Base-by-base conservation (phyloP, 2,888 invertebrate genomes). In the Ommatoiulus sabulosus region DNA sequence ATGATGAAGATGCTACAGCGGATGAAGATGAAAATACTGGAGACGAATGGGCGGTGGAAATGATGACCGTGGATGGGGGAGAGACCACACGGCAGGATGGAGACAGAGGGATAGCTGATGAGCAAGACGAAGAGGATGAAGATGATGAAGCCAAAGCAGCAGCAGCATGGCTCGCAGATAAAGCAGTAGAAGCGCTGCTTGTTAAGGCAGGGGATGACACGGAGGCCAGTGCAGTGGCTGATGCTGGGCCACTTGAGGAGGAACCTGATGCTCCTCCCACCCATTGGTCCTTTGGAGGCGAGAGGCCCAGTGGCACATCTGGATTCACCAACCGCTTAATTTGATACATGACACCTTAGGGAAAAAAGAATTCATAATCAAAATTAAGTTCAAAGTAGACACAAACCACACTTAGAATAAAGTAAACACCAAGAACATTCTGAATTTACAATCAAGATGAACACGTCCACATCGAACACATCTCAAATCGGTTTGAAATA, bases 281-380 rank as follows among this genome's bases (percentile, higher is more conserved):
- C 88, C 88, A 88, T 44, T 88, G 89, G 72, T 90, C 90, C 87
- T 90, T 90, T 8, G 89, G 89, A n/a, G 90, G 86, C 17, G 90
- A 90, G 3, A 87, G 93, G 89, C 93, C 93, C 88, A 94, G 92
- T 90, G 93, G 93, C 90, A 94, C 93, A 91, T 95, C 95, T 12
- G 96, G 95, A 93, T 96, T 96, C 84, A 92, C 92, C 90, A 97
- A 93, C 91, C 95, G 95, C 91, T 94, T 94, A 89, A 96, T 95
- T 93, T 98, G 98, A 93, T 98, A 97, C 93, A 98, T 95, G n/a
- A 98, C 98, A 87, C 94, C 94, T 92, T 90, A 6, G 12, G 48
- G 24, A 46, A 24, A 85, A 46, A 43, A 48, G 88, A 87, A 88
- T 44, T 87, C 1, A 46, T 35, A 35, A 87, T 15, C 43, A 87